phyloP scores from a whole-genome alignment of 2,888 invertebrate genomes.

The Synanthedon formicaeformis region DNA sequence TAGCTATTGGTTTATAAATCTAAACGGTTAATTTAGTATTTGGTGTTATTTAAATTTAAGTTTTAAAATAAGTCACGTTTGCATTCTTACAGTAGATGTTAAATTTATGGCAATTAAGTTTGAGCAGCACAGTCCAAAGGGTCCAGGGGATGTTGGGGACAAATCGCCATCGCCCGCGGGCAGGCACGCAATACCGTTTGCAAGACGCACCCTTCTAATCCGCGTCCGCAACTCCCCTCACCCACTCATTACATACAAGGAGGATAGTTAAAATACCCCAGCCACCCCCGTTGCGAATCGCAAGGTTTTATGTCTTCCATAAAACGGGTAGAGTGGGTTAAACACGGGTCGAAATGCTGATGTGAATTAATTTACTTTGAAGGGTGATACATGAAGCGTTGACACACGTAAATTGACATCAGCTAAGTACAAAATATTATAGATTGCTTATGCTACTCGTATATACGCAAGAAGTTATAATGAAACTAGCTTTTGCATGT shows the following conservation, averaged over 20 bases:
- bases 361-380: not conserved
- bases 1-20: too few species aligned
- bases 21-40: too few species aligned
- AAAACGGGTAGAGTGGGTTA: slow-evolving; percentile 4
- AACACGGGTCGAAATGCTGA: not conserved
- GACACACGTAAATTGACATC: not conserved
- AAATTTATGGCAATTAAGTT: slow-evolving; percentile 12
- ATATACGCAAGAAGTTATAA: too few species aligned
- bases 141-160: slow-evolving; percentile 49
- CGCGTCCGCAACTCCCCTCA: slow-evolving; percentile 15
- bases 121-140: slow-evolving; percentile 27
- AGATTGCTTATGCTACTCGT: too few species aligned
- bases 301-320: slow-evolving; percentile 34
- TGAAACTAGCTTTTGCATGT: too few species aligned
- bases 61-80: too few species aligned
- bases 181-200: slow-evolving; percentile 61
- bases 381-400: not conserved
- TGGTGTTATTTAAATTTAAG: too few species aligned
- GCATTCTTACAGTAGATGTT: too few species aligned
- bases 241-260: slow-evolving; percentile 59
- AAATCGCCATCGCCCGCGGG: slow-evolving; percentile 59
- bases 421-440: too few species aligned
- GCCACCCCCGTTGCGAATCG: slow-evolving; percentile 29
- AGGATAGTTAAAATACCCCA: slow-evolving; percentile 50
- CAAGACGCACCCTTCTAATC: slow-evolving; percentile 67